Evolutionary conservation across 2,888 invertebrate genomes (phyloP), one percentile per base, ranked within the genome.

Genomic region (Stratiomys singularior): DNA sequence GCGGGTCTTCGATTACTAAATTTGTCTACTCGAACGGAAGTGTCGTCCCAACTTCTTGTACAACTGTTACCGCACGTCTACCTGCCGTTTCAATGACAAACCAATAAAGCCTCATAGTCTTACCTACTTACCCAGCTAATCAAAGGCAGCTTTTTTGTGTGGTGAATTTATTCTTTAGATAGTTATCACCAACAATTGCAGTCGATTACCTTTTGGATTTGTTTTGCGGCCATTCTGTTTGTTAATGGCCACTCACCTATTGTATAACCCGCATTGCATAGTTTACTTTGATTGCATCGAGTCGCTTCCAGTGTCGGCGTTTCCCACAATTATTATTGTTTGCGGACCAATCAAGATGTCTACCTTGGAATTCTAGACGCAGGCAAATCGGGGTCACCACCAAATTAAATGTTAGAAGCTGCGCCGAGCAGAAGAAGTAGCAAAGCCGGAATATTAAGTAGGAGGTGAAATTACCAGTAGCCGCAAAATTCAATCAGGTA

Each of bases 241-340:
- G 21, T 66, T 44, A 44, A 47, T 46, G 25, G 21, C 25, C 47
- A 69, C 30, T 27, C 30, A 69, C 13, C 69, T 27, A 47, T 69
- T 69, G 69, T 69, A 69, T 47, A 69, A 69, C 47, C 30, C 47
- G 46, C n/a, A 30, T 69, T 69, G 69, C 69, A 47, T 46, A 47
- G 21, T 69, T 30, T 47, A 69, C 23, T 69, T 69, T 25, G 69
- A 69, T 69, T 69, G 69, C 46, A 27, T 69, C 4, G 30, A 28
- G 23, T 47, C 27, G 47, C 37, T 44, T 15, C 52, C 15, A 18
- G 52, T 18, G 37, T 60, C 60, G 60, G 18, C 60, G 13, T 69
- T 69, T 69, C 69, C 25, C 69, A 69, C 30, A 47, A 46, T 69
- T 69, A 25, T 69, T 25, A 69, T 69, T 69, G 46, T 69, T 69